Conservation (phyloP, 2,797 vertebrate species). For the Pseudochromis fuscus region DNA sequence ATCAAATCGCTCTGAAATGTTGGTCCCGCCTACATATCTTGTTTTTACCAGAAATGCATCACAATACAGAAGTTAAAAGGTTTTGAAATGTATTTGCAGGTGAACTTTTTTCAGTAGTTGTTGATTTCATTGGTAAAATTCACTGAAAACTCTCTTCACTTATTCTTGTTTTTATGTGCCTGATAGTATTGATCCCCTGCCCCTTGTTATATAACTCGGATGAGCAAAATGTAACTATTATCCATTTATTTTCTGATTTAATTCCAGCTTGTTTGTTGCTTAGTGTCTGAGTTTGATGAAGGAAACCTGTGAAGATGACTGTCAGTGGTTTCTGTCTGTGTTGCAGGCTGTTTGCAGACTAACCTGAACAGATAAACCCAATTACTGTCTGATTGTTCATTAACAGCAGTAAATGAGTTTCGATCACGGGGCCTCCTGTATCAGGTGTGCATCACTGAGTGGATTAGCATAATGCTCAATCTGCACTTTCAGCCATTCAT, state of each 20-base stretch:
- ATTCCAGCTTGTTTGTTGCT: background rate
- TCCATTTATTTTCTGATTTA: background rate
- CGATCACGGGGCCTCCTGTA: conserved; percentile 32
- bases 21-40: too few species aligned
- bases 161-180: conserved; percentile 33
- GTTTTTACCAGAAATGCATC: too few species aligned
- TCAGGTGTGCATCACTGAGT: conserved; percentile 24
- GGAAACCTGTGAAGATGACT: conserved; percentile 4
- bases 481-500: conserved; percentile 37
- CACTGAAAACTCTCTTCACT: conserved; percentile 21
- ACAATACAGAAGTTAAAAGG: too few species aligned
- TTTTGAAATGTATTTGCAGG: too few species aligned
- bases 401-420: conserved; percentile 52
- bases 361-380: conserved; percentile 38
- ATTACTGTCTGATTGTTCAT: conserved; percentile 33
- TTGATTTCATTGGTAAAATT: conserved; percentile 17
- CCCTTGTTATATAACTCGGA: conserved; percentile 44
- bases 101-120: too few species aligned
- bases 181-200: conserved; percentile 73
- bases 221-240: conserved; percentile 21
- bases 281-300: background rate
- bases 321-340: background rate
- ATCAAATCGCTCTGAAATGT: too few species aligned
- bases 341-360: conserved; percentile 7
- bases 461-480: conserved; percentile 61